Percentiles rank a stretch among this genome's conserved stretches.
Evolutionary conservation across 2,797 vertebrate species (phyloP).

Genomic region (Peromyscus melanophrys): DNA sequence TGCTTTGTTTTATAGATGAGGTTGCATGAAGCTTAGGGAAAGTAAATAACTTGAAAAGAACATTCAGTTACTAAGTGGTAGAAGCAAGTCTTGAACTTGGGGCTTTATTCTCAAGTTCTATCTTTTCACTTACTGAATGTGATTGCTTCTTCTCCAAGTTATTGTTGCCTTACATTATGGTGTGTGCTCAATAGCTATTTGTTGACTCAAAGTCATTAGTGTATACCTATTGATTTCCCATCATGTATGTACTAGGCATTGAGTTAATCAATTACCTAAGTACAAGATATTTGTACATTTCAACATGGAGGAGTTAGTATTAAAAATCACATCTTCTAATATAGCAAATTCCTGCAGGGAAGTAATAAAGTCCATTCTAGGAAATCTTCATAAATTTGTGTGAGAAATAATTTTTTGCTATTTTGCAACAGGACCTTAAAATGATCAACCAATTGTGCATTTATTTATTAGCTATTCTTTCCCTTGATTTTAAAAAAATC

Average conservation of each 20-base stretch:
- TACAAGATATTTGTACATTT: background rate
- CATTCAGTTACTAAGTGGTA: slow-evolving; percentile 30
- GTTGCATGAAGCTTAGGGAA: background rate
- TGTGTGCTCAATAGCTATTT: slow-evolving; percentile 7
- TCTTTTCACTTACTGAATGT: background rate
- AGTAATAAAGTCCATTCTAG: background rate
- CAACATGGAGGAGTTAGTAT: background rate
- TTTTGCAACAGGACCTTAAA: slow-evolving; percentile 59
- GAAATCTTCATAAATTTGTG: slow-evolving; percentile 25
- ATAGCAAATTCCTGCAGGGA: background rate
- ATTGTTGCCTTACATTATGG: background rate
- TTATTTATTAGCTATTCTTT: slow-evolving; percentile 57
- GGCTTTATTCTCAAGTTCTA: slow-evolving; percentile 3
- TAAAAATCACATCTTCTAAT: background rate
- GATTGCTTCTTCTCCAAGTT: background rate
- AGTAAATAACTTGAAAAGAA: slow-evolving; percentile 42
- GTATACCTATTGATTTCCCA: background rate
- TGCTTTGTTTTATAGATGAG: slow-evolving; percentile 51
- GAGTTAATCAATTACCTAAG: slow-evolving; percentile 22
- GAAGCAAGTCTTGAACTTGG: slow-evolving; percentile 17
- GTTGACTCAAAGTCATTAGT: slow-evolving; percentile 36
- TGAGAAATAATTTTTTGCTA: slow-evolving; percentile 20
- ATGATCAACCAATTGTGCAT: slow-evolving; percentile 36
- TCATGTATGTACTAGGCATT: background rate
- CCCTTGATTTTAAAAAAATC: slow-evolving; percentile 24